A percentile compares a stretch with the other conserved stretches of the same genome.
These are phyloP conservation scores for Thunnus albacares DNA, from an alignment of 2,797 vertebrate species.

Conservation along the genomic window DNA sequence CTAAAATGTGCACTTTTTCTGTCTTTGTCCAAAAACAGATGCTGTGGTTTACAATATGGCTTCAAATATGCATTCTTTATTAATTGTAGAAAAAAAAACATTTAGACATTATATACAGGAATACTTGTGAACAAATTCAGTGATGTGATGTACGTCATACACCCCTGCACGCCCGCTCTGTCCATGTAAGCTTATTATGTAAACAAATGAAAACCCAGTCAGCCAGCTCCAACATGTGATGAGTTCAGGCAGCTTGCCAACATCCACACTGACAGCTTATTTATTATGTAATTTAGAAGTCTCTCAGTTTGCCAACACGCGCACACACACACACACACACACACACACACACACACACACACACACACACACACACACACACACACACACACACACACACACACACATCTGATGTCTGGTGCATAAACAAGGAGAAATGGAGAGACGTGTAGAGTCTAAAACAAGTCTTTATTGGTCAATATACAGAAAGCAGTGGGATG, in stretches of 20 bases:
- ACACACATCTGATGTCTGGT: neutral
- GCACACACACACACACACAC: slow-evolving; percentile 13
- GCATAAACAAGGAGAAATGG: slow-evolving; percentile 18
- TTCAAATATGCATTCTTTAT: neutral
- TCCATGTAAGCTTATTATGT: slow-evolving; percentile 14
- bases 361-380: no score
- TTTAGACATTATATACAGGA: neutral
- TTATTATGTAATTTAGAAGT: slow-evolving; percentile 22
- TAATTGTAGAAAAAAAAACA: no score
- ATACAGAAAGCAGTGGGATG: slow-evolving; percentile 87
- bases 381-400: slow-evolving; percentile 5
- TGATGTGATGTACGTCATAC: neutral
- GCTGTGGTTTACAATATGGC: neutral
- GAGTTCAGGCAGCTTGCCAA: slow-evolving; percentile 20
- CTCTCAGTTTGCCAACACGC: neutral
- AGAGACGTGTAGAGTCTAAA: slow-evolving; percentile 82
- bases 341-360: no score
- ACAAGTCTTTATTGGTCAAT: slow-evolving; percentile 90
- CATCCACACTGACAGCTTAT: slow-evolving; percentile 9
- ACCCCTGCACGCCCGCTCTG: neutral
- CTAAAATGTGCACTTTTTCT: neutral
- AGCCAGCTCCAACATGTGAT: neutral
- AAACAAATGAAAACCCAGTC: slow-evolving; percentile 29
- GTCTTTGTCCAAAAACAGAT: neutral
- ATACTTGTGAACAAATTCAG: slow-evolving; percentile 3